A percentile compares a stretch with the other conserved stretches of the same genome.
These are phyloP conservation scores for Istiophorus platypterus DNA, from an alignment of 2,113 vertebrate genomes.

Conservation along the genomic window DNA sequence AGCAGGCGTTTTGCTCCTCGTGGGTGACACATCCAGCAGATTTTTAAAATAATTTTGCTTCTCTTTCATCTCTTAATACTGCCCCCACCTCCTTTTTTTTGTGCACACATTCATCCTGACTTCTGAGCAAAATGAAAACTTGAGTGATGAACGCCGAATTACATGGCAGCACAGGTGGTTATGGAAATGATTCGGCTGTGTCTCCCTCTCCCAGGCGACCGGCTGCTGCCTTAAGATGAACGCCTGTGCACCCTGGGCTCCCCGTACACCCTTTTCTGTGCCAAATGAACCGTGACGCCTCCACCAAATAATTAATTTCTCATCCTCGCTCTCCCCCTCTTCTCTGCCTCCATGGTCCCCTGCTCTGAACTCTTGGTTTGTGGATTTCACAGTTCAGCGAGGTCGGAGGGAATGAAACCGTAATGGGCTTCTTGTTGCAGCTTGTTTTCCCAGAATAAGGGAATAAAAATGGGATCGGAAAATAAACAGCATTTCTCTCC, in stretches of 20 bases:
- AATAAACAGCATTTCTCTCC: slow-evolving; percentile 21
- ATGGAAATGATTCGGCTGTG: slow-evolving; percentile 5
- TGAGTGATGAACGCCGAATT: slow-evolving; percentile 9
- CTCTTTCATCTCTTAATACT: not conserved
- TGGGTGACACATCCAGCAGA: not conserved
- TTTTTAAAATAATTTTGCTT: not conserved
- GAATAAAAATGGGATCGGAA: slow-evolving; percentile 20
- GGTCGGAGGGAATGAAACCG: slow-evolving; percentile 36
- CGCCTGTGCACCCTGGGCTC: not conserved
- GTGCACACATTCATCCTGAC: not conserved
- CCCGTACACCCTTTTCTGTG: slow-evolving; percentile 28
- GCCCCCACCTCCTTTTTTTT: not conserved
- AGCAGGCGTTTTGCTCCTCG: not conserved
- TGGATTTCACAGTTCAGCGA: slow-evolving; percentile 58
- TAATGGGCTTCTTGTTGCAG: slow-evolving; percentile 43
- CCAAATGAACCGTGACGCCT: slow-evolving; percentile 59
- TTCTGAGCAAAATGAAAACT: slow-evolving; percentile 15
- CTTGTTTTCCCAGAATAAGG: slow-evolving; percentile 46
- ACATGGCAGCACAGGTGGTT: slow-evolving; percentile 16
- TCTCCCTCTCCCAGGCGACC: not conserved
- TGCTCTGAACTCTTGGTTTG: slow-evolving; percentile 44
- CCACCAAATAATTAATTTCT: slow-evolving; percentile 67
- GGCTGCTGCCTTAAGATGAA: slow-evolving; percentile 7
- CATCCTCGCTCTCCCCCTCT: slow-evolving; percentile 12
- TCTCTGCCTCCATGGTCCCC: not conserved